Evolutionary conservation across 2,113 vertebrate species (phyloP), one percentile per base, ranked within the genome.

Genomic region (Andinoacara biseriatus): DNA sequence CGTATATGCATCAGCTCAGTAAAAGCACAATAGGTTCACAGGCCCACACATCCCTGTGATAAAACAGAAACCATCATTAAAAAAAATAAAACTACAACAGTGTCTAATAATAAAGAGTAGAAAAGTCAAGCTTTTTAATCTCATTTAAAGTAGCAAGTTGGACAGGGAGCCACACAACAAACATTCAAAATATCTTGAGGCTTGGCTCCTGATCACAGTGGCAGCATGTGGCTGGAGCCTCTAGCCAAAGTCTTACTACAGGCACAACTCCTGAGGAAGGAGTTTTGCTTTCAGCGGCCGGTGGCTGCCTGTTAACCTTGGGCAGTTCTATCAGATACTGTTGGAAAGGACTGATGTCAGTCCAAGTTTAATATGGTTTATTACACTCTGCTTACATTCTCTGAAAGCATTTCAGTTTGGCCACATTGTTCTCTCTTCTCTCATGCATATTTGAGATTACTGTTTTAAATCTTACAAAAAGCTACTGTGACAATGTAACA

Each of bases 251-350:
- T 10, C 22, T 76, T 40, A 49, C 14, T 85, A 56, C 29, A 10
- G 11, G 13, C 29, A 69, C 72, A 46, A 6, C 31, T 76, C 74
- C 78, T 58, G 18, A 33, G 14, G 43, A 60, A 76, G 38, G 74
- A 82, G 62, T 26, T 29, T 58, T 57, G 26, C 40, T 72, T 22
- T 62, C 14, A 18, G 61, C 11, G 1, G 54, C 15, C 35, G 60
- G 46, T 69, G 43, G 46, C 60, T 26, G 35, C 79, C 33, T 62
- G 65, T 49, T 85, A 62, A 87, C 82, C 84, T 84, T 87, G 82
- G 77, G 38, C 5, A 62, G 54, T 22, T 76, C 74, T 1, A 22
- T 52, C 11, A 54, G 78, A 76, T 74, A 72, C 58, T 80, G 52
- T 59, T 77, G 46, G 49, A 58, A 80, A 78, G 33, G 24, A 78